Evolutionary conservation across 2,888 invertebrate genomes (phyloP), one percentile per base, ranked within the genome.

Genomic region (Pherbina coryleti): DNA sequence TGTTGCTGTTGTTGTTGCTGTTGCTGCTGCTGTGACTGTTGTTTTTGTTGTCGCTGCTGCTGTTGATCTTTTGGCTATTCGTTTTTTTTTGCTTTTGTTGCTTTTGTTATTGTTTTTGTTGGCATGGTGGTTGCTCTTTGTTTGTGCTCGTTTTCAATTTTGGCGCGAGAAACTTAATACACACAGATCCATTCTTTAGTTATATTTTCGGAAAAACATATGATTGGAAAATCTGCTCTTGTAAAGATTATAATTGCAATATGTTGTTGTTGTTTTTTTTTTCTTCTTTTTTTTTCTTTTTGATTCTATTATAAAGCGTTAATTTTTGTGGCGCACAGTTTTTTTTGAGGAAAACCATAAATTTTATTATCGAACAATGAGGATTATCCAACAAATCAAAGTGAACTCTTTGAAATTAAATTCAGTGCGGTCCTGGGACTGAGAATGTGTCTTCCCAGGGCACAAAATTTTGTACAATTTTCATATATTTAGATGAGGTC

Each of bases 1-100:
- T 5, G 34, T 19, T 69, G 34, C 28, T 25, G 67, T 19, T n/a
- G n/a, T n/a, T 69, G 14, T 66, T 69, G 51, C 9, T 51, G 49
- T 17, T 51, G 25, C 14, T 5, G 34, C 34, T 69, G 34, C 28
- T 25, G 67, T 19, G 19, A 19, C 5, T 72, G 37, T 17, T 60
- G 51, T 70, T 70, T 31, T 53, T 72, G 62, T 49, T 72, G 57
- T 57, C 22, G 44, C 14, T 69, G 8, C 25, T 37, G n/a, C 5
- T 66, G 37, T 66, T 66, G n/a, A 19, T 66, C 34, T 19, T 44
- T 44, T 44, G 14, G 44, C 9, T 44, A 55, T 55, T 14, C 34
- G 64, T 28, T 64, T 9, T 19, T n/a, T 28, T 37, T 37, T 28
- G 62, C 62, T n/a, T n/a, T 14, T 31, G n/a, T 31, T 28, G 64